A percentile compares a stretch with the other conserved stretches of the same genome.
Evolutionary conservation across 2,888 invertebrate species (phyloP).

Genomic region (Caenorhabditis virilis): DNA sequence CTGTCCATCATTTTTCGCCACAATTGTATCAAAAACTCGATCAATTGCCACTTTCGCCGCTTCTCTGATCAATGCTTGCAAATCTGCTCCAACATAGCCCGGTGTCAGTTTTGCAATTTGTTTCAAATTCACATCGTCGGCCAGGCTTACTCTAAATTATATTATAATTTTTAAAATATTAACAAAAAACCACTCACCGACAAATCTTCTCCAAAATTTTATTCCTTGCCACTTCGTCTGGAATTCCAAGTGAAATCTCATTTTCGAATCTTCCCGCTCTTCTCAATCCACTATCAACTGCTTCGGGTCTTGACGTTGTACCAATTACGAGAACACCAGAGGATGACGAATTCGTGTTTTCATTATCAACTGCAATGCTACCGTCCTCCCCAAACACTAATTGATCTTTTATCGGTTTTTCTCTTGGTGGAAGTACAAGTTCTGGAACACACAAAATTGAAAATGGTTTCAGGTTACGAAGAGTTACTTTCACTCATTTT

Average conservation of each 20-base stretch:
- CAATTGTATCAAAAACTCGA: constrained; percentile 70
- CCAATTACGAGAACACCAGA: constrained; percentile 76
- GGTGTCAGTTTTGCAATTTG: constrained; percentile 84
- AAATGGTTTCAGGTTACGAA: neutral
- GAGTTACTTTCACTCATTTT: neutral
- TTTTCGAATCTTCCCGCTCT: constrained; percentile 54
- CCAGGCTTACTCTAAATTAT: constrained; percentile 75
- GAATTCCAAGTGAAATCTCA: constrained; percentile 85
- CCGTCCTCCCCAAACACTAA: constrained; percentile 49
- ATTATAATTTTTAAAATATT: too few species aligned
- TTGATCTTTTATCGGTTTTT: constrained; percentile 43
- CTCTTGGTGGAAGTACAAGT: constrained; percentile 41
- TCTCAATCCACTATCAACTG: constrained; percentile 87
- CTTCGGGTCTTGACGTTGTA: constrained; percentile 91
- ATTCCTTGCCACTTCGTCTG: constrained; percentile 80
- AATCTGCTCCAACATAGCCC: constrained; percentile 89
- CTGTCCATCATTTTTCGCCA: constrained; percentile 36
- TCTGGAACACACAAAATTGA: constrained; percentile 41
- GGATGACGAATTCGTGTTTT: constrained; percentile 1
- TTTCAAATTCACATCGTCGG: constrained; percentile 77
- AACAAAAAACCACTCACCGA: too few species aligned
- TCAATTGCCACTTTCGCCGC: constrained; percentile 87
- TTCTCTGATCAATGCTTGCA: constrained; percentile 77
- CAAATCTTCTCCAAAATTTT: constrained; percentile 63
- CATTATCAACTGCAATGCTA: constrained; percentile 31